Evolutionary conservation across 2,113 vertebrate genomes (phyloP), one percentile per base, ranked within the genome.

Genomic region (Heterochromis multidens): DNA sequence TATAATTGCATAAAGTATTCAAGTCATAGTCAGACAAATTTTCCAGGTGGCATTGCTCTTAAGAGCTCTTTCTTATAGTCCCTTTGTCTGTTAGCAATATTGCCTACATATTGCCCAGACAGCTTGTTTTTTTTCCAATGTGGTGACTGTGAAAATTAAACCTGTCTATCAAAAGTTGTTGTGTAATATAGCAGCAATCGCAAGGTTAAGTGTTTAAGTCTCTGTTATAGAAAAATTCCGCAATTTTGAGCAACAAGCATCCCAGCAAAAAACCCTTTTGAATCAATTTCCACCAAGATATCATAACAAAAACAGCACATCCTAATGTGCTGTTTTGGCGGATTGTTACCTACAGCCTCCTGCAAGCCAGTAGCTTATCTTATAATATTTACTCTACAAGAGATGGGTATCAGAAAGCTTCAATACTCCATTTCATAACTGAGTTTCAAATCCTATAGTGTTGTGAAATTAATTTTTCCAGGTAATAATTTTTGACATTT

Each of bases 271-370:
- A 46, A 57, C 67, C 63, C 52, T 67, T 72, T 81, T 85, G 76
- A 81, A 91, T 85, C 78, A 43, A 87, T 89, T 88, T 80, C 33
- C 58, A 76, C 43, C 61, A 33, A 13, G 52, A 81, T 62, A 81
- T 56, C 57, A 79, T 56, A 31, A 83, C 17, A 81, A 90, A 81
- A 81, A 29, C 25, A 49, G 11, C 49, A n/a, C 14, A 74, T 82
- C 40, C 46, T 87, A 60, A 80, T 82, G 56, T 11, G 58, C 86
- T 92, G 58, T 83, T 92, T 23, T 78, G 58, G 61, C 89, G 21
- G 54, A 23, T 77, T 82, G 57, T 89, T 85, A 87, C 81, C 74
- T 70, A 27, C 58, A 70, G 25, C 17, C 25, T 88, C 21, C 70
- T 79, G 54, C 21, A 58, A 86, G 59, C 77, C 77, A 33, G 31